Conservation (phyloP, 2,797 vertebrate genomes). For the Anas georgica region DNA sequence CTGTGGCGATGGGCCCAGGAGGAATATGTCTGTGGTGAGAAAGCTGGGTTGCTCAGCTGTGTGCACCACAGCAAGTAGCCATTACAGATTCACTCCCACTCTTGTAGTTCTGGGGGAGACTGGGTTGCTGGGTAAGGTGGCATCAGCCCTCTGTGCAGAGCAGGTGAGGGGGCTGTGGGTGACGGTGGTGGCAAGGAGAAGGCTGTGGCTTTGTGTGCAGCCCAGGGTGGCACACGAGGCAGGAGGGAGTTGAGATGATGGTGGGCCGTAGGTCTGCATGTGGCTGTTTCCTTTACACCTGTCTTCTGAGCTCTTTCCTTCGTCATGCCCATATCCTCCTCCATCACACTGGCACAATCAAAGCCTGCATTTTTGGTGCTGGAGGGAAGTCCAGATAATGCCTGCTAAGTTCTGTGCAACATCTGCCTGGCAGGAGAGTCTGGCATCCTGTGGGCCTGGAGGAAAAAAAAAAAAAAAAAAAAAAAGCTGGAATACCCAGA, state of each 20-base stretch:
- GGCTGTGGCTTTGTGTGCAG: neutral
- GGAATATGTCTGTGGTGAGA: rapidly evolving
- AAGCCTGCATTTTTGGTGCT: neutral
- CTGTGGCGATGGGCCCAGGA: neutral
- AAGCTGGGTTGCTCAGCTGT: neutral
- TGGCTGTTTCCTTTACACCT: neutral
- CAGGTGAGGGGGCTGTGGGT: neutral
- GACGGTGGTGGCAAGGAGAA: neutral
- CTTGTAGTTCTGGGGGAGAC: neutral
- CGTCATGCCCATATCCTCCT: no score
- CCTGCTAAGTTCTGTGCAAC: neutral
- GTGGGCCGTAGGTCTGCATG: neutral
- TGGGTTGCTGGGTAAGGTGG: neutral
- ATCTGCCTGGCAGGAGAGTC: neutral
- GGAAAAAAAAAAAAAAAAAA: neutral
- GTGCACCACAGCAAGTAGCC: rapidly evolving
- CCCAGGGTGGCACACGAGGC: neutral
- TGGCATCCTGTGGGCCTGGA: neutral
- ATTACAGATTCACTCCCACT: rapidly evolving
- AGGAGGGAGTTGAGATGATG: neutral
- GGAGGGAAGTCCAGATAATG: no score
- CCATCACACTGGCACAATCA: no score
- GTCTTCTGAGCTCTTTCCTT: neutral
- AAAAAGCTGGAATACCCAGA: neutral
- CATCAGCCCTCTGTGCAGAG: neutral